These are phyloP conservation scores for Australoheros facetus DNA, from an alignment of 2,797 vertebrate genomes.

Conservation along the genomic window DNA sequence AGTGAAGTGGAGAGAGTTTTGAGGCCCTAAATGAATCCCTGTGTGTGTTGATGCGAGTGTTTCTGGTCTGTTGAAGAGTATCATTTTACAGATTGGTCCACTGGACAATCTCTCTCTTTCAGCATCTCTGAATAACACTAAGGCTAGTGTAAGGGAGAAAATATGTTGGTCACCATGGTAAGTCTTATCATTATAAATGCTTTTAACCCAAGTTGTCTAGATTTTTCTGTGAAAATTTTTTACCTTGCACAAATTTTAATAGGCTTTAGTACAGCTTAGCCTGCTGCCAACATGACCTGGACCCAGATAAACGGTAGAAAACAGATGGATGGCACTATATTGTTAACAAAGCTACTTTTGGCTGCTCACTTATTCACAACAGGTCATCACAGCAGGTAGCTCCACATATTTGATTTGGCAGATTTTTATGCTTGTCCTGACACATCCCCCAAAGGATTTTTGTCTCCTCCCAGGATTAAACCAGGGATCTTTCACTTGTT, in stretches of 20 bases:
- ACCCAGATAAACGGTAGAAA: no score
- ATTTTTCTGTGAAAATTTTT: not conserved
- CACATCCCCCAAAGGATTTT: not conserved
- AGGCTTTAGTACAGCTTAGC: not conserved
- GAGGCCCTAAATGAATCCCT: conserved; percentile 33
- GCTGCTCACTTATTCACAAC: no score
- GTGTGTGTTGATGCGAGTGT: conserved; percentile 1
- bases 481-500: not conserved
- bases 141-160: conserved; percentile 51
- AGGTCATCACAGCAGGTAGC: not conserved
- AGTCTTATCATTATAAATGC: conserved; percentile 36
- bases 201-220: not conserved
- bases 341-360: no score
- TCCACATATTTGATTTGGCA: not conserved
- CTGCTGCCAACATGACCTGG: not conserved
- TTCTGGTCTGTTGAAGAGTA: conserved; percentile 36
- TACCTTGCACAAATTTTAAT: not conserved
- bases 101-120: conserved; percentile 61
- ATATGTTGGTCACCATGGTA: conserved; percentile 55
- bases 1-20: conserved; percentile 48
- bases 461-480: not conserved
- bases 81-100: conserved; percentile 61
- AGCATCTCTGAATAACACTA: conserved; percentile 63
- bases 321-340: no score
- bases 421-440: not conserved